phyloP scores from a whole-genome alignment of 2,797 vertebrate species.

The Cichlasoma orientale region DNA sequence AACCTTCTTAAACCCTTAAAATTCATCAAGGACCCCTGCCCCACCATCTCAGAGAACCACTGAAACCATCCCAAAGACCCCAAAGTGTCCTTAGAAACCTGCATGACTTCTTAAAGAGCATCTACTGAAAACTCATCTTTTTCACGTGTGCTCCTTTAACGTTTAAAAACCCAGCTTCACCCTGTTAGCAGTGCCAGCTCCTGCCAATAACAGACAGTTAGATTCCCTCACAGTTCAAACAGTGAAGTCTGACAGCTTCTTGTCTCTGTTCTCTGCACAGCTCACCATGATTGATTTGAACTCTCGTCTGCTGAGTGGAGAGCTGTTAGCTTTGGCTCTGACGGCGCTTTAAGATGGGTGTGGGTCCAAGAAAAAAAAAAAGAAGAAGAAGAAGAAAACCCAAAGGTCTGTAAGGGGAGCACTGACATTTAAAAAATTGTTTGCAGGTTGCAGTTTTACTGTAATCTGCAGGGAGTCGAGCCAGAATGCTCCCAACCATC shows the following conservation, averaged over 20 bases:
- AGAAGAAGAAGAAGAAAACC: not conserved
- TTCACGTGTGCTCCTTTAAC: not conserved
- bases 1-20: not conserved
- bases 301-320: not conserved
- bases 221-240: not conserved
- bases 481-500: not conserved
- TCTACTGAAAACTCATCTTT: not conserved
- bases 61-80: not conserved
- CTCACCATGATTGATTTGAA: constrained; percentile 2
- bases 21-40: not conserved
- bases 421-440: constrained; percentile 45
- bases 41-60: not conserved
- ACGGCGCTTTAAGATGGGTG: not conserved
- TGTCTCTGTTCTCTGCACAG: not conserved
- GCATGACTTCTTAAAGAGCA: not conserved
- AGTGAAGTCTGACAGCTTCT: constrained; percentile 2
- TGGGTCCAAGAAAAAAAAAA: not conserved
- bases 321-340: constrained; percentile 28
- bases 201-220: not conserved
- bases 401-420: constrained; percentile 1
- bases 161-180: not conserved
- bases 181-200: not conserved
- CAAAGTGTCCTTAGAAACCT: not conserved
- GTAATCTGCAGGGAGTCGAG: constrained; percentile 1
- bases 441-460: constrained; percentile 48